Evolutionary conservation across 2,113 vertebrate genomes (phyloP).

Genomic region (Cariama cristata): DNA sequence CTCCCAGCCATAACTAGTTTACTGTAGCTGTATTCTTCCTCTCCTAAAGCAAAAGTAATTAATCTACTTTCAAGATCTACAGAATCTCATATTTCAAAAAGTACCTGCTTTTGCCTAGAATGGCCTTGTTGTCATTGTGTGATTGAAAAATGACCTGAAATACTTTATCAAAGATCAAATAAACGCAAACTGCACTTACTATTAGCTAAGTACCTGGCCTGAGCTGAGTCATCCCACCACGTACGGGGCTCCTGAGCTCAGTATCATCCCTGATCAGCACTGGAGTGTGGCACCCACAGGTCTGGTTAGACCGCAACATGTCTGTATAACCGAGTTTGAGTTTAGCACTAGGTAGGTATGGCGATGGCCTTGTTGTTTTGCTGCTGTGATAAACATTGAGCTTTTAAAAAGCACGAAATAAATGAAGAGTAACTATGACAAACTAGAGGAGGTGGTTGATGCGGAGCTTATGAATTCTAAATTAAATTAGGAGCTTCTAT

Average conservation of each 20-base stretch:
- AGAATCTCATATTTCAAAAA: conserved; percentile 8
- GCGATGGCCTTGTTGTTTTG: neutral
- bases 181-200: neutral
- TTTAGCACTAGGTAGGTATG: neutral
- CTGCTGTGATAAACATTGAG: neutral
- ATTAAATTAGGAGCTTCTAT: neutral
- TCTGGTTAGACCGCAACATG: neutral
- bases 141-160: conserved; percentile 32
- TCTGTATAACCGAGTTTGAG: neutral
- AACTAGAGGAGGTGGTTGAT: neutral
- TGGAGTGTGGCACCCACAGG: neutral
- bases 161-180: conserved; percentile 24
- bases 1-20: neutral
- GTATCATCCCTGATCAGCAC: neutral
- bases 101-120: neutral
- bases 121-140: neutral
- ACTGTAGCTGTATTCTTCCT: neutral
- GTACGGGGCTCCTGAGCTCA: neutral
- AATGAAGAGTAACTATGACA: neutral
- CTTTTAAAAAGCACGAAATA: neutral
- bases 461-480: neutral
- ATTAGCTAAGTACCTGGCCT: neutral
- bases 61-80: neutral
- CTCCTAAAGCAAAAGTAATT: conserved; percentile 19
- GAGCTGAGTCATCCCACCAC: neutral